Conservation (phyloP, 2,113 vertebrate genomes). For the Bos taurus region DNA sequence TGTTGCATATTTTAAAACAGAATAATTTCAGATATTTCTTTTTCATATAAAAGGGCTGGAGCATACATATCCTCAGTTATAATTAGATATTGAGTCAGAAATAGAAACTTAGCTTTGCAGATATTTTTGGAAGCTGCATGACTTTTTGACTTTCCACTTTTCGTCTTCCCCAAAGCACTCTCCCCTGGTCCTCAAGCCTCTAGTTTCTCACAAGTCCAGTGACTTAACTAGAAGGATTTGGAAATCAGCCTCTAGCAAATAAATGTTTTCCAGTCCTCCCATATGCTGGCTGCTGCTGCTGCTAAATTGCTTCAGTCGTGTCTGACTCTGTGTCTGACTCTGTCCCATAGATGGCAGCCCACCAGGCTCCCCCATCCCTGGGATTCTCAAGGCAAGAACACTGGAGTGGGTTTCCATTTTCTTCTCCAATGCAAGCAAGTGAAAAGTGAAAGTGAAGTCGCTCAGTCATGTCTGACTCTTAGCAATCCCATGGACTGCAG, state of each 20-base stretch:
- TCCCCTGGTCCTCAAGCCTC: not conserved
- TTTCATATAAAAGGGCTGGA: not conserved
- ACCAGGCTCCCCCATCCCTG: too few species aligned
- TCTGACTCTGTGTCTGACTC: too few species aligned
- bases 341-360: too few species aligned
- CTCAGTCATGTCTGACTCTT: accelerated
- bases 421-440: too few species aligned
- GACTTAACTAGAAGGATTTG: not conserved
- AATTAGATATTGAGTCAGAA: not conserved
- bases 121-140: not conserved
- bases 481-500: too few species aligned
- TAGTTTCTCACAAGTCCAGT: not conserved
- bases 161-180: not conserved
- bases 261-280: not conserved
- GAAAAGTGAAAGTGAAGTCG: too few species aligned
- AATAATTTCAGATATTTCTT: not conserved
- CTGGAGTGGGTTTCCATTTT: too few species aligned
- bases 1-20: not conserved
- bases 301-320: too few species aligned
- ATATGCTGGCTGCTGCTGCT: not conserved
- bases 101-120: not conserved
- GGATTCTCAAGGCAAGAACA: too few species aligned
- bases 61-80: not conserved
- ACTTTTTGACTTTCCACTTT: not conserved
- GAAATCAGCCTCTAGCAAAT: not conserved